Percentiles rank a stretch among this genome's conserved stretches.
Conservation (phyloP, 2,113 vertebrate genomes). For the Sphaerodactylus townsendi region DNA sequence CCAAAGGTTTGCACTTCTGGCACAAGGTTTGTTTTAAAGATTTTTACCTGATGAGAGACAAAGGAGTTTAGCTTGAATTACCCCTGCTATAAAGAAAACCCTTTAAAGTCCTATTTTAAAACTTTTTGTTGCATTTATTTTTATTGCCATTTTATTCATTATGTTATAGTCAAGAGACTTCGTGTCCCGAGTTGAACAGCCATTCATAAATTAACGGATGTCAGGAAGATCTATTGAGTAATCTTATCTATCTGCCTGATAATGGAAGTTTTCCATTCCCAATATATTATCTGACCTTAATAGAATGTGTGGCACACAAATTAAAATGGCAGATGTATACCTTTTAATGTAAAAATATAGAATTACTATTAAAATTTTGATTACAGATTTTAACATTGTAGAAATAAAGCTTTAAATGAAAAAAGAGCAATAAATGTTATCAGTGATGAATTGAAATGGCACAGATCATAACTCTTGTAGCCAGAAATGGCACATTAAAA, state of each 20-base stretch:
- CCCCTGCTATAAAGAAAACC: background rate
- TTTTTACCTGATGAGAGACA: too few species aligned
- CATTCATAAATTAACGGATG: background rate
- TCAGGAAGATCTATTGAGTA: conserved; percentile 20
- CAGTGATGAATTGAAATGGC: background rate
- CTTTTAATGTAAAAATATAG: conserved; percentile 49
- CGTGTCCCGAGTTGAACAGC: background rate
- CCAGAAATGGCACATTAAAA: conserved; percentile 14
- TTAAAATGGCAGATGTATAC: conserved; percentile 50
- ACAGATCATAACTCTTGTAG: conserved; percentile 31
- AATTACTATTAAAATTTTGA: conserved; percentile 42
- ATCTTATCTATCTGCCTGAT: conserved; percentile 28
- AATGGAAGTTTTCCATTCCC: background rate
- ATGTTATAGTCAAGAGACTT: background rate
- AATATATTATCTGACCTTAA: conserved; percentile 32
- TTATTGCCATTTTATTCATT: background rate
- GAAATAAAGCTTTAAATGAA: conserved; percentile 54
- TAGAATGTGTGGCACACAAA: conserved; percentile 23
- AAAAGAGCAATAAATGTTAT: conserved; percentile 41
- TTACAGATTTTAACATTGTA: conserved; percentile 32
- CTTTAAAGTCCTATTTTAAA: background rate
- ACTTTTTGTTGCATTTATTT: background rate
- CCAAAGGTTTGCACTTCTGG: too few species aligned
- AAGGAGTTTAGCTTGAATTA: background rate
- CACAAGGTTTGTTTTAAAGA: too few species aligned